phyloP scores from a whole-genome alignment of 2,888 invertebrate genomes.

The Luffia ferchaultella region DNA sequence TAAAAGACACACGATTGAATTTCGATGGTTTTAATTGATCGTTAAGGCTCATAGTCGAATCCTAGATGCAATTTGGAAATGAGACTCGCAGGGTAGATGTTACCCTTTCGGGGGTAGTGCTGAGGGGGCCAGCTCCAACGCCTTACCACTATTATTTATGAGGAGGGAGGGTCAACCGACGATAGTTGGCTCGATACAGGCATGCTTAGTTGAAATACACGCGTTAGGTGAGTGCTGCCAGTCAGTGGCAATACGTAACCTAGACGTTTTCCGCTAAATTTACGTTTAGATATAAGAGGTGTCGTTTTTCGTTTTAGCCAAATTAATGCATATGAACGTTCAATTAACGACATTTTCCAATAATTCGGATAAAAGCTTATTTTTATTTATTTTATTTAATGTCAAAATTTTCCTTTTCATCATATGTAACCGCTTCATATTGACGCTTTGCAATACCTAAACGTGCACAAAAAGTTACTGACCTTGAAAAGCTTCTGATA shows the following conservation, averaged over 20 bases:
- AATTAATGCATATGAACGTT: no score
- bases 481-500: no score
- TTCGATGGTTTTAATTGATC: slow-evolving; percentile 23
- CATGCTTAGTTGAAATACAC: slow-evolving; percentile 5
- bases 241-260: no score
- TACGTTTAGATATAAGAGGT: no score
- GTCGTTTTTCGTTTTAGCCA: no score
- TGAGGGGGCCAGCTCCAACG: slow-evolving; percentile 26
- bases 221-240: not conserved
- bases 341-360: no score
- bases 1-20: slow-evolving; percentile 20
- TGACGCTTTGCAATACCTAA: no score
- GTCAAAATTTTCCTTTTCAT: no score
- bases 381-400: no score
- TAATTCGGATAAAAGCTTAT: no score
- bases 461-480: no score
- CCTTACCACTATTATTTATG: slow-evolving; percentile 65
- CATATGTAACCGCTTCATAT: no score
- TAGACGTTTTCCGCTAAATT: not conserved
- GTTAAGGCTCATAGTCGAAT: slow-evolving; percentile 59
- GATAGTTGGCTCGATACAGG: slow-evolving; percentile 36
- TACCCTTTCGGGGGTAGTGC: slow-evolving; percentile 50
- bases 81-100: slow-evolving; percentile 54
- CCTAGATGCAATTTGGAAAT: slow-evolving; percentile 64
- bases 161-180: slow-evolving; percentile 56